These are phyloP conservation scores for Nemoura dubitans DNA, from an alignment of 2,888 invertebrate genomes.

Conservation along the genomic window DNA sequence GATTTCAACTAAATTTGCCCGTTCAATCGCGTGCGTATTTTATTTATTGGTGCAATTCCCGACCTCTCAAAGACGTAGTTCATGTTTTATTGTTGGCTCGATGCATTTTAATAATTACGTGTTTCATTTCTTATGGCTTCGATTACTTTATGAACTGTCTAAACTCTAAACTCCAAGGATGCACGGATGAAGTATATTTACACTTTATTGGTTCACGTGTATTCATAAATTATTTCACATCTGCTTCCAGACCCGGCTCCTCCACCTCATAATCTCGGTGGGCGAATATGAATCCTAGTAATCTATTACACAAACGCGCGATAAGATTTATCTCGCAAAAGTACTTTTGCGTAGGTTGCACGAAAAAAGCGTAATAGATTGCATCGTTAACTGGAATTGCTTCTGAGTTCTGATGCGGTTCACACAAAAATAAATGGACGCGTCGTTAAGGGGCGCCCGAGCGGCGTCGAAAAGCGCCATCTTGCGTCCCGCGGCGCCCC, in stretches of 20 bases:
- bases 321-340: background rate
- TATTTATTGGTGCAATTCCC: background rate
- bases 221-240: background rate
- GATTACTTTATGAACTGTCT: background rate
- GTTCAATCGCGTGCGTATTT: background rate
- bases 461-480: constrained; percentile 33
- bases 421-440: background rate
- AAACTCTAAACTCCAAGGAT: background rate
- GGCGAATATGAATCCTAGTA: background rate
- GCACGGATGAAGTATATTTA: background rate
- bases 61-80: background rate
- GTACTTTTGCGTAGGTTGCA: background rate
- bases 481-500: constrained; percentile 31
- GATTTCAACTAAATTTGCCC: background rate
- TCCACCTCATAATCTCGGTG: background rate
- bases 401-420: background rate
- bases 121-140: background rate
- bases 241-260: background rate
- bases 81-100: background rate
- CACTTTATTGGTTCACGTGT: background rate
- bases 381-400: background rate
- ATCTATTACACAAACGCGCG: background rate
- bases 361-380: background rate
- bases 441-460: background rate
- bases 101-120: background rate